A percentile compares a stretch with the other conserved stretches of the same genome.
Conservation (phyloP, 2,797 vertebrate genomes). For the Micromesistius poutassou region DNA sequence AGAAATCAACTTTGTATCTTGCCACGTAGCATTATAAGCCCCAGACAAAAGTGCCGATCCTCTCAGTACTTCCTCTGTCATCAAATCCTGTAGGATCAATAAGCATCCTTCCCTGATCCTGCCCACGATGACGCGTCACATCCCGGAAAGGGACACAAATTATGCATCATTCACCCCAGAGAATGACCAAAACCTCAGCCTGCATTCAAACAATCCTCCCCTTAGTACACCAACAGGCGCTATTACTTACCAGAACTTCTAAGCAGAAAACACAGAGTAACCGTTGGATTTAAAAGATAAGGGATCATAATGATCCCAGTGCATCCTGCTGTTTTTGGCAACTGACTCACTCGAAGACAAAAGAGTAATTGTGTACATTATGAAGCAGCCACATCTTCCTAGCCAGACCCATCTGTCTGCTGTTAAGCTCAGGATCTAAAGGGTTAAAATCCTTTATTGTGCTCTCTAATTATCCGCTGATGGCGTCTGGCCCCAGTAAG, state of each 20-base stretch:
- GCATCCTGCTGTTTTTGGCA: conserved; percentile 36
- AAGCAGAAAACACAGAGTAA: conserved; percentile 41
- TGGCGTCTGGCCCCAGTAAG: neutral
- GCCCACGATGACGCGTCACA: neutral
- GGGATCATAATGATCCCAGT: conserved; percentile 30
- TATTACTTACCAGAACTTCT: conserved; percentile 38
- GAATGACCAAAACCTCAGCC: conserved; percentile 33
- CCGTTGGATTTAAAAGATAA: neutral
- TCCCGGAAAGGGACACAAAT: conserved; percentile 25
- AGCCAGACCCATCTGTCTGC: conserved; percentile 35
- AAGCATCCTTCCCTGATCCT: neutral
- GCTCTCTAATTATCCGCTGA: neutral
- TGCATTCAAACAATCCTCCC: neutral
- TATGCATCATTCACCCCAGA: conserved; percentile 30
- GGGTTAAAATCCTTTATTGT: neutral
- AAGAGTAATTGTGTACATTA: conserved; percentile 46
- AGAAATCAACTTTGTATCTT: neutral
- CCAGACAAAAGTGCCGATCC: neutral
- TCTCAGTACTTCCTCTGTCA: neutral
- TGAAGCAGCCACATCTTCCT: conserved; percentile 10
- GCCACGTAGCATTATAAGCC: neutral
- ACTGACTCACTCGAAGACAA: conserved; percentile 45
- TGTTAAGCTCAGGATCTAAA: conserved; percentile 16
- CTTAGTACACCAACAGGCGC: neutral
- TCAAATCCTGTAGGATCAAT: neutral